Conservation (phyloP, 1,140 invertebrate genomes). For the Trichomalopsis sarcophagae region DNA sequence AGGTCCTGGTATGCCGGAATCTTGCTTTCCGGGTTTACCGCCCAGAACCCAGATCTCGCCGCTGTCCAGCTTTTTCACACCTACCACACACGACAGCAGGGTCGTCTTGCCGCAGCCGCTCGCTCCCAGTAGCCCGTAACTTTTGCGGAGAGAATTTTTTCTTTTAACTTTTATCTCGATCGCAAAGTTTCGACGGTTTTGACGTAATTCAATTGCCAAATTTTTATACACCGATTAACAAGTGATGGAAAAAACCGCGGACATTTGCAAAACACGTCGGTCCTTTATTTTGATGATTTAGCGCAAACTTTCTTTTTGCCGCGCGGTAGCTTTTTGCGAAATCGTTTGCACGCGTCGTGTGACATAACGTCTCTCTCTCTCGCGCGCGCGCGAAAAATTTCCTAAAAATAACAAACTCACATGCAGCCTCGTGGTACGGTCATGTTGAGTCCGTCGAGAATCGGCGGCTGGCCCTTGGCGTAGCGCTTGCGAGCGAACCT, state of each 20-base stretch:
- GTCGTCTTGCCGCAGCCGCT: conserved; percentile 92
- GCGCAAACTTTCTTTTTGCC: too few species aligned
- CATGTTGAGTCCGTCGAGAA: conserved; percentile 79
- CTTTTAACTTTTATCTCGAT: not conserved
- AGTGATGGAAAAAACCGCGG: too few species aligned
- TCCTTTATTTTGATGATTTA: not conserved
- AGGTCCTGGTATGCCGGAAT: conserved; percentile 86
- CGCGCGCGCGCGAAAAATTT: too few species aligned
- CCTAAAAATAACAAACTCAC: conserved; percentile 71
- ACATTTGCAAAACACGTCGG: not conserved
- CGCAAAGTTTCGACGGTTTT: not conserved
- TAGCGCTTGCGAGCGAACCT: conserved; percentile 78
- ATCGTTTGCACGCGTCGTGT: too few species aligned
- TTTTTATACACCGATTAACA: too few species aligned
- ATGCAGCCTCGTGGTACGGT: conserved; percentile 80
- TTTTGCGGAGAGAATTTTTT: conserved; percentile 62
- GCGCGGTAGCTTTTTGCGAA: too few species aligned
- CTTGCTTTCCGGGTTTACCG: conserved; percentile 82
- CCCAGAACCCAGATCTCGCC: conserved; percentile 89
- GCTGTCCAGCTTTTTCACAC: conserved; percentile 82
- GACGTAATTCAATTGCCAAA: too few species aligned
- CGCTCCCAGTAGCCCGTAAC: conserved; percentile 90
- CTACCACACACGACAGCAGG: conserved; percentile 89
- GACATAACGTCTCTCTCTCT: too few species aligned
- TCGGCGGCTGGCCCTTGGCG: conserved; percentile 71